Conservation (phyloP, 2,113 vertebrate species). For the Podarcis raffonei region DNA sequence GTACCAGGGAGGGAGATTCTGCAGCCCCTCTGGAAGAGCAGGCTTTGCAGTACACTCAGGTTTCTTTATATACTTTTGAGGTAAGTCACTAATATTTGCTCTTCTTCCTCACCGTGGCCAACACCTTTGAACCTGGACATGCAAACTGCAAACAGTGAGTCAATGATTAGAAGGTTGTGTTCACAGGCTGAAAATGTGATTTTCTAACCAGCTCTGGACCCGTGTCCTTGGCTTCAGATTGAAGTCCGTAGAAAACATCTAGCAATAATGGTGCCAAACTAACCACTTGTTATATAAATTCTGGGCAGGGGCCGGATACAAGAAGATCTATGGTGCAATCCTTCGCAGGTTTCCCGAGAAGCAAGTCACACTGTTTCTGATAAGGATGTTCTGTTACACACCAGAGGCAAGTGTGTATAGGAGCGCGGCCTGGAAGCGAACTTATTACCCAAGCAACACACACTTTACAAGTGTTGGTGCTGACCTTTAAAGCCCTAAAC, state of each 20-base stretch:
- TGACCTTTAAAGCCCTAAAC: no score
- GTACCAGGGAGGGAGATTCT: background rate
- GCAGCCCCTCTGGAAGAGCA: background rate
- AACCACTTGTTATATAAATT: background rate
- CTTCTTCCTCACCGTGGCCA: background rate
- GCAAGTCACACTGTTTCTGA: background rate
- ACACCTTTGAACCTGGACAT: conserved; percentile 59
- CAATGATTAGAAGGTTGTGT: conserved; percentile 57
- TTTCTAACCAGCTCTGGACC: background rate
- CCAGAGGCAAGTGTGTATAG: background rate
- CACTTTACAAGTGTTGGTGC: background rate
- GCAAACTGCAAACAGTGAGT: conserved; percentile 41
- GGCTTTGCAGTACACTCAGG: rapidly evolving
- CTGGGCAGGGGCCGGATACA: background rate
- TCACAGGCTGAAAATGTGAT: background rate
- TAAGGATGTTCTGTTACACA: background rate
- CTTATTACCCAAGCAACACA: background rate
- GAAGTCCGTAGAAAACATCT: background rate
- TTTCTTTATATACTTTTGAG: conserved; percentile 18
- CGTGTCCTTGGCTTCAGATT: background rate
- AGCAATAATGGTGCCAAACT: background rate
- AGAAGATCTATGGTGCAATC: no score
- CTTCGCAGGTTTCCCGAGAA: background rate
- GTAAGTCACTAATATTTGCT: conserved; percentile 5
- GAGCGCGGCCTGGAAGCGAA: background rate